Percentiles rank a stretch among this genome's conserved stretches.
Evolutionary conservation across 2,888 invertebrate species (phyloP).

Genomic region (Holacanthella duospinosa): DNA sequence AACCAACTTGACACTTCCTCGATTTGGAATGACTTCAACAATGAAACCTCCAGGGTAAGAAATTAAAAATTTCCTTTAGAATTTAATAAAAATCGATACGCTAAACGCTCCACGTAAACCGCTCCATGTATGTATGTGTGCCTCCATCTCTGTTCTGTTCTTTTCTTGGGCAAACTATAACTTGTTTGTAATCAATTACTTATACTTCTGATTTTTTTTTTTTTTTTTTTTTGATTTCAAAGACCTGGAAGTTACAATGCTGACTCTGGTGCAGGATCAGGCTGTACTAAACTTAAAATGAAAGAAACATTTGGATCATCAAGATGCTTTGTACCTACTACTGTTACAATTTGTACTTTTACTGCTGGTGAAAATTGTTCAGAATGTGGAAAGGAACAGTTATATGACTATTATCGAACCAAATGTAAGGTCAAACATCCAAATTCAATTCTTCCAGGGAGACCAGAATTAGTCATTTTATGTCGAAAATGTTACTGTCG

Average conservation of each 20-base stretch:
- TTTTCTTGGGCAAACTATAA: too few relatives aligned
- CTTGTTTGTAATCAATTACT: too few relatives aligned
- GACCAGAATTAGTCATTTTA: slow-evolving; percentile 2
- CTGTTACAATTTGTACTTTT: slow-evolving; percentile 15
- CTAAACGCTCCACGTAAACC: too few relatives aligned
- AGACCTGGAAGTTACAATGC: slow-evolving; percentile 11
- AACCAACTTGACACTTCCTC: not conserved
- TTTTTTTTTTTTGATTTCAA: slow-evolving; percentile 14
- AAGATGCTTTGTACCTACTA: slow-evolving; percentile 8
- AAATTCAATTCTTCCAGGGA: not conserved
- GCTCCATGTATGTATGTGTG: too few relatives aligned
- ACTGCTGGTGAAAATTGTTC: slow-evolving; percentile 15
- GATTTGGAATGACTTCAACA: slow-evolving; percentile 10
- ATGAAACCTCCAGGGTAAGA: slow-evolving; percentile 13
- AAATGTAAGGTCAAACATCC: slow-evolving; percentile 9
- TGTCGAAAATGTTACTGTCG: slow-evolving; percentile 20
- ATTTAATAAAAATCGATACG: too few relatives aligned
- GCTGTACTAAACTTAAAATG: slow-evolving; percentile 8
- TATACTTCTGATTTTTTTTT: too few relatives aligned
- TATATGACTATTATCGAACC: slow-evolving; percentile 18
- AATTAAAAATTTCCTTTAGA: too few relatives aligned
- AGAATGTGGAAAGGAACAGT: slow-evolving; percentile 18
- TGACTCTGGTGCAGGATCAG: not conserved
- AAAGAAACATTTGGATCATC: slow-evolving; percentile 13
- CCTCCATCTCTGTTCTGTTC: too few relatives aligned